A percentile compares a stretch with the other conserved stretches of the same genome.
Conservation (phyloP, 2,113 vertebrate species). For the Spilogale gracilis region DNA sequence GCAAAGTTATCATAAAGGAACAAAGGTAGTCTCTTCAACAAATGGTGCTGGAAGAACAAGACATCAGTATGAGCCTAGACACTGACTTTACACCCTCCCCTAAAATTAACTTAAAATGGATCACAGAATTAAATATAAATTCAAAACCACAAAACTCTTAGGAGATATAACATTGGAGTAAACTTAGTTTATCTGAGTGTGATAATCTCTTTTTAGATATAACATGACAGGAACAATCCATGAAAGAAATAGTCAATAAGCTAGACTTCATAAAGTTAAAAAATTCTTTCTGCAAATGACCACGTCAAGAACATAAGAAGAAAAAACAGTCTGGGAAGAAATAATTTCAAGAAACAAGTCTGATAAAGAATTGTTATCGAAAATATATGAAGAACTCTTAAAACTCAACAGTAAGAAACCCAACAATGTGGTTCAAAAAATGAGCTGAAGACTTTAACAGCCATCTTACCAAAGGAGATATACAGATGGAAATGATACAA, state of each 20-base stretch:
- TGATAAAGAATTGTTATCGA: not conserved
- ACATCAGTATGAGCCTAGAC: not conserved
- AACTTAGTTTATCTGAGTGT: not conserved
- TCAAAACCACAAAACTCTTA: not conserved
- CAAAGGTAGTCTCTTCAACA: not conserved
- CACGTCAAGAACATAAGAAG: not conserved
- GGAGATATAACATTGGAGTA: not conserved
- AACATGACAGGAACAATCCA: not conserved
- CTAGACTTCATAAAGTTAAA: not conserved
- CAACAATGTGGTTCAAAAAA: not conserved
- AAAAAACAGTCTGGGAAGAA: not conserved
- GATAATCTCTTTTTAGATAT: not conserved
- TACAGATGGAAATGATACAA: not conserved
- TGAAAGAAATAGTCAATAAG: not conserved
- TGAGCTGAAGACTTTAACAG: not conserved
- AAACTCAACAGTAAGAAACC: not conserved
- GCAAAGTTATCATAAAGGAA: not conserved
- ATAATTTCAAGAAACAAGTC: not conserved
- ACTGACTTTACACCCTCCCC: not conserved
- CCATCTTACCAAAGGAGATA: not conserved
- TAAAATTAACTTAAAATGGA: not conserved
- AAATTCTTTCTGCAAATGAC: not conserved
- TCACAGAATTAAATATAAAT: not conserved
- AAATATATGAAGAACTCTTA: not conserved
- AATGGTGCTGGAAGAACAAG: not conserved